These are phyloP conservation scores for Luperina testacea DNA, from an alignment of 2,888 invertebrate genomes.

Conservation along the genomic window DNA sequence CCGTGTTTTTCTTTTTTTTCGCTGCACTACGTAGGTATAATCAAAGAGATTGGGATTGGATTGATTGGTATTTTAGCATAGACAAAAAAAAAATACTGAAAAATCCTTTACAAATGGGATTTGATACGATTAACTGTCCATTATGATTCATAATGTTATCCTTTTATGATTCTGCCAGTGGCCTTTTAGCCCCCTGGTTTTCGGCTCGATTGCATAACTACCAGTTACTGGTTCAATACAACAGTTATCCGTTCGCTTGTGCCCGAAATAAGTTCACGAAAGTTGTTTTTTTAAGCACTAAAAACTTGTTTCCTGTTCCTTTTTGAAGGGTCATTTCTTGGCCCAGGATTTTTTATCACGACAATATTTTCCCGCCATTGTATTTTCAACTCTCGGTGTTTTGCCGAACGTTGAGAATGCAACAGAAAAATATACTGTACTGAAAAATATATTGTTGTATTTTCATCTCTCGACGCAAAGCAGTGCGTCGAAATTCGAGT, in stretches of 20 bases:
- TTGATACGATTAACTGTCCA: too few relatives aligned
- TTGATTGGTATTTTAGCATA: too few relatives aligned
- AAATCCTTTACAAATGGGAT: too few relatives aligned
- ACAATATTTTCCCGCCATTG: not conserved
- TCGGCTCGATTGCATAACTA: not conserved
- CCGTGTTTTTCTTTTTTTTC: too few relatives aligned
- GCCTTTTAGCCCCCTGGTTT: not conserved
- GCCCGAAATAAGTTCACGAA: slow-evolving; percentile 41
- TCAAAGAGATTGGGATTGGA: too few relatives aligned
- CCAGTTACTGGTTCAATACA: slow-evolving; percentile 1
- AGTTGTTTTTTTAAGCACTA: slow-evolving; percentile 45
- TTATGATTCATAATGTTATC: too few relatives aligned
- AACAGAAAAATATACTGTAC: not conserved
- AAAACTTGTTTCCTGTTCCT: slow-evolving; percentile 36
- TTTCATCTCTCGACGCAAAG: not conserved
- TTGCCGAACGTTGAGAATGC: not conserved
- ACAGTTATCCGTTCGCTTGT: slow-evolving; percentile 32
- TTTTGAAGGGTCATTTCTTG: slow-evolving; percentile 38
- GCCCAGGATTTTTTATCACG: not conserved
- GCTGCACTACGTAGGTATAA: too few relatives aligned
- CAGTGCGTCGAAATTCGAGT: not conserved
- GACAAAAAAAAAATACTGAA: too few relatives aligned
- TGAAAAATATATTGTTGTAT: not conserved
- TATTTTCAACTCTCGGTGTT: not conserved
- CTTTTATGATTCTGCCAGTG: too few relatives aligned